Percentiles rank a stretch among this genome's conserved stretches.
Conservation (phyloP, 2,888 invertebrate species). For the Sericinus montela region DNA sequence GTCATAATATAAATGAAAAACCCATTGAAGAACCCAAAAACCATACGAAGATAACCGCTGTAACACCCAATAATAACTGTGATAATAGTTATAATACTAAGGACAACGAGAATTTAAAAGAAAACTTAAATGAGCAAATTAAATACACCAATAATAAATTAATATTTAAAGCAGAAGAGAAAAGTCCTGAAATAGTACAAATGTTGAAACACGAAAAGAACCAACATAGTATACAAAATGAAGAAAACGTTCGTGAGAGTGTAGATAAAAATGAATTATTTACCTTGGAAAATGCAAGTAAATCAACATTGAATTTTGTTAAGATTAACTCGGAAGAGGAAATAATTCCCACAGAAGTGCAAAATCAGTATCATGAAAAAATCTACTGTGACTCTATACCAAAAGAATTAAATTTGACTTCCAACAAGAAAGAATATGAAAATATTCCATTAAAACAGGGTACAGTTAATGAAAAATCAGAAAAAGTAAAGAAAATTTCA, state of each 20-base stretch:
- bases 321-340: not conserved
- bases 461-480: slow-evolving; percentile 1
- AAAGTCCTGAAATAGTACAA: not conserved
- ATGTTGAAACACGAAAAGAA: not conserved
- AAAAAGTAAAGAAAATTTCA: slow-evolving; percentile 1
- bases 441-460: not conserved
- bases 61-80: not conserved
- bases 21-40: not conserved
- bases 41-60: not conserved
- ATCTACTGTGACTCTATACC: not conserved
- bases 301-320: not conserved
- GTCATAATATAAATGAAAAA: not conserved
- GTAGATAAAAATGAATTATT: no score
- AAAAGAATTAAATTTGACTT: not conserved
- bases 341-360: not conserved
- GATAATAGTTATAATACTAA: not conserved
- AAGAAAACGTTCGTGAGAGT: no score
- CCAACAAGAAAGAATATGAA: not conserved
- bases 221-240: not conserved
- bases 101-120: not conserved
- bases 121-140: not conserved
- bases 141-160: not conserved
- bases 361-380: not conserved
- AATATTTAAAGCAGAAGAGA: not conserved
- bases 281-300: not conserved